These are phyloP conservation scores for Chrysomallon squamiferum DNA, from an alignment of 1,140 invertebrate genomes.

Conservation along the genomic window DNA sequence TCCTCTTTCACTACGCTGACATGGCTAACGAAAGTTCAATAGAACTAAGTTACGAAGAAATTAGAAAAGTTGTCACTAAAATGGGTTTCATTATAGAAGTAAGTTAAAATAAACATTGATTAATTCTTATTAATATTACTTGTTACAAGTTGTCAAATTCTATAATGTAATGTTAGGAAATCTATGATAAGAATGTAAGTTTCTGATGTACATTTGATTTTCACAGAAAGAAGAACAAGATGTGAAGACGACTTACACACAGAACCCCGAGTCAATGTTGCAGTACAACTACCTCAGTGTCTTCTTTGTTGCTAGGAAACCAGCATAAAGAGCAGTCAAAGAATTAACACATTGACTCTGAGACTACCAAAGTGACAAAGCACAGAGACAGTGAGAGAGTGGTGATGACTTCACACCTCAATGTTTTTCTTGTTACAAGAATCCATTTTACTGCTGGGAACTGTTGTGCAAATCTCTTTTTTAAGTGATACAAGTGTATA, in stretches of 20 bases:
- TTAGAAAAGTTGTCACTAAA: slow-evolving; percentile 81
- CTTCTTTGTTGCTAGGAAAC: slow-evolving; percentile 87
- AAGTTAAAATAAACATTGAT: slow-evolving; percentile 42
- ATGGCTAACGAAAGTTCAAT: slow-evolving; percentile 88
- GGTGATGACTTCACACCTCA: too few species aligned
- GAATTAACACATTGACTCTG: too few species aligned
- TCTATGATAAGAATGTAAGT: not conserved
- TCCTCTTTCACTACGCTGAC: slow-evolving; percentile 95
- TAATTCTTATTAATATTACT: slow-evolving; percentile 12
- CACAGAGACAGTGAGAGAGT: too few species aligned
- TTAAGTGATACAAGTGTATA: too few species aligned
- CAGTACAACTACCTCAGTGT: slow-evolving; percentile 88
- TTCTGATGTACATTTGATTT: slow-evolving; percentile 6
- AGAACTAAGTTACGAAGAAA: slow-evolving; percentile 74
- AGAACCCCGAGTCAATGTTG: slow-evolving; percentile 93
- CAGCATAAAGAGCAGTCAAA: too few species aligned
- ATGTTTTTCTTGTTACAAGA: too few species aligned
- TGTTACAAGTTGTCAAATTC: not conserved
- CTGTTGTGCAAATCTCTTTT: too few species aligned
- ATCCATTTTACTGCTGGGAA: too few species aligned
- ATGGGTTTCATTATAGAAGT: slow-evolving; percentile 90
- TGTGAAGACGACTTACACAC: slow-evolving; percentile 86
- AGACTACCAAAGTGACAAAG: too few species aligned
- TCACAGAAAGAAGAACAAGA: slow-evolving; percentile 78
- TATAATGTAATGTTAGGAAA: not conserved